Conservation (phyloP, 2,113 vertebrate genomes). For the Carassius carassius region DNA sequence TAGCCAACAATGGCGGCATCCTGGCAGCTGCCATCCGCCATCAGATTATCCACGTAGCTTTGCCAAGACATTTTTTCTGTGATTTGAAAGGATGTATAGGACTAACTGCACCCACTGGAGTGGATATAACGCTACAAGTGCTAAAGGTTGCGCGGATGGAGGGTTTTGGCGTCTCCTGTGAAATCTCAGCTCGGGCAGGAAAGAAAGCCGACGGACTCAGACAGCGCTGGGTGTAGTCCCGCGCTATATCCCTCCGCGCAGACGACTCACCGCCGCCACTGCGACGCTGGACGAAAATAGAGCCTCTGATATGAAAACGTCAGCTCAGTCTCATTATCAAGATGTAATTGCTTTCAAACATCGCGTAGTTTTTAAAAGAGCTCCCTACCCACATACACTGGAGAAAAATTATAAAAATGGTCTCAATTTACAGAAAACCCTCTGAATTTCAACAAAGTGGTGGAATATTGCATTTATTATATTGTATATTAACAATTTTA, state of each 20-base stretch:
- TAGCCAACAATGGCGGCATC: constrained; percentile 87
- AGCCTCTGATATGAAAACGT: neutral
- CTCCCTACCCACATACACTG: no score
- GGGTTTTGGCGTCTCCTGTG: constrained; percentile 55
- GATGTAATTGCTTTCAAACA: neutral
- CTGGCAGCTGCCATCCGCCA: constrained; percentile 86
- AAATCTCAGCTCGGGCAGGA: constrained; percentile 65
- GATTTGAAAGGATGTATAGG: constrained; percentile 55
- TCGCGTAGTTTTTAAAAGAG: neutral
- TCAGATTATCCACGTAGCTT: constrained; percentile 87
- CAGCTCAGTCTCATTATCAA: no score
- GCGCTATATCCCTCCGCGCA: constrained; percentile 68
- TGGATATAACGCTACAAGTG: constrained; percentile 43
- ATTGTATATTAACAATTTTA: no score
- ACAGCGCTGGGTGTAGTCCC: constrained; percentile 70
- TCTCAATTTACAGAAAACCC: no score
- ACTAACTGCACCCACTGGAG: constrained; percentile 50
- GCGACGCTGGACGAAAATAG: constrained; percentile 61
- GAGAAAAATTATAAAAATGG: no score
- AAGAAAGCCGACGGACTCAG: constrained; percentile 66
- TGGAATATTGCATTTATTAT: no score
- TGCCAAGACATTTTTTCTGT: constrained; percentile 84
- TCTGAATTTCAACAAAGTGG: no score
- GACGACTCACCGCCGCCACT: constrained; percentile 49
- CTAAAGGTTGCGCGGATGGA: constrained; percentile 13